phyloP scores from a whole-genome alignment of 2,113 vertebrate genomes.

The Aleadryas rufinucha region DNA sequence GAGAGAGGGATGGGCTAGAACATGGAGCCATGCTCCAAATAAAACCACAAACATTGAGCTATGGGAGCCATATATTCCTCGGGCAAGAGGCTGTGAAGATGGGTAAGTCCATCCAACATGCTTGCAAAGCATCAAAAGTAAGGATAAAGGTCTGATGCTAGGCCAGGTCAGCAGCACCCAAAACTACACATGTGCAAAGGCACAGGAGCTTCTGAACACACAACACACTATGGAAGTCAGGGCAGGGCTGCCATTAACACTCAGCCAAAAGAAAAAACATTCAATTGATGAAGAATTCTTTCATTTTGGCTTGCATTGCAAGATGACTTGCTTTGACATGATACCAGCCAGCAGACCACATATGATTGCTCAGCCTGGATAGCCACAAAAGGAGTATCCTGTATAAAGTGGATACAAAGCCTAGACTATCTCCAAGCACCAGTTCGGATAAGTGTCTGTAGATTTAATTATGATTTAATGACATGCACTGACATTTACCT shows the following conservation, averaged over 20 bases:
- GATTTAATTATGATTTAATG: slow-evolving; percentile 33
- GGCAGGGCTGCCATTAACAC: not conserved
- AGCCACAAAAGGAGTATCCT: not conserved
- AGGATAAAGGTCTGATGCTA: not conserved
- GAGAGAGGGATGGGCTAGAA: not conserved
- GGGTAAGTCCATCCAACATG: not conserved
- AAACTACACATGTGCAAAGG: not conserved
- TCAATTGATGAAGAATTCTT: not conserved
- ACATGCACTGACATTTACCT: not conserved
- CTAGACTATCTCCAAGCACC: not conserved
- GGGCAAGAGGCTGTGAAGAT: not conserved
- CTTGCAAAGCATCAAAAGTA: not conserved
- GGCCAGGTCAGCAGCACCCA: not conserved
- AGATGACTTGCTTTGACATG: not conserved
- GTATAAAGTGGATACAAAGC: not conserved
- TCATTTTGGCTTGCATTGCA: not conserved
- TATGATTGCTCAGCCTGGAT: not conserved
- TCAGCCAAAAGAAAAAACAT: not conserved
- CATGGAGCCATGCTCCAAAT: not conserved
- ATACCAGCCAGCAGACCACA: not conserved
- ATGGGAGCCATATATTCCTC: not conserved
- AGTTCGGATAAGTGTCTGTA: not conserved
- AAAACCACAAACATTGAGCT: not conserved
- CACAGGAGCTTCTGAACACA: not conserved
- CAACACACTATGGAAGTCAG: accelerated